These are phyloP conservation scores for Drosophila yooni DNA, from an alignment of 2,888 invertebrate genomes.

Conservation along the genomic window DNA sequence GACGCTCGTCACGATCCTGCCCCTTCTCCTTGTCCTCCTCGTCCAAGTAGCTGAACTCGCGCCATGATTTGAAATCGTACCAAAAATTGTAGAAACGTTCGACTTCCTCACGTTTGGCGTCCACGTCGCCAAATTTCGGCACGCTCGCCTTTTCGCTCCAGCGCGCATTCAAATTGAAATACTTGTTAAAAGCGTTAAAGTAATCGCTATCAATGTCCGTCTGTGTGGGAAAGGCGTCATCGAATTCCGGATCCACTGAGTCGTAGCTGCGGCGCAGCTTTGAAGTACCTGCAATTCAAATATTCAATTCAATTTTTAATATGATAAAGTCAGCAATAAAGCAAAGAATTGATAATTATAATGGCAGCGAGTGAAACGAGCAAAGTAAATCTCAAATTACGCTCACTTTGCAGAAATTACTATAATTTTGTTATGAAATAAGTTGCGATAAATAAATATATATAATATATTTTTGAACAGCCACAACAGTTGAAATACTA, in stretches of 20 bases:
- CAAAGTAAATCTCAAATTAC: background rate
- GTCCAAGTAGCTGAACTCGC: conserved; percentile 99
- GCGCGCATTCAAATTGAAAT: conserved; percentile 91
- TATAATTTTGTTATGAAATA: background rate
- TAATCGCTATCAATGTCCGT: conserved; percentile 92
- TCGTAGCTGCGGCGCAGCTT: conserved; percentile 95
- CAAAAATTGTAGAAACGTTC: conserved; percentile 98
- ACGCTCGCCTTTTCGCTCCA: conserved; percentile 96
- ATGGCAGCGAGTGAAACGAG: background rate
- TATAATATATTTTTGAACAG: background rate
- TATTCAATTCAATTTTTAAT: background rate
- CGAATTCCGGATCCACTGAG: conserved; percentile 97
- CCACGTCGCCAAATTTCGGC: conserved; percentile 91
- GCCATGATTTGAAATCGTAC: conserved; percentile 99
- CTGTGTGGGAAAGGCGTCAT: conserved; percentile 92
- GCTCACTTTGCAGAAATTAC: background rate
- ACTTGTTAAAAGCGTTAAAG: conserved; percentile 88
- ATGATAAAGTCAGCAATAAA: background rate
- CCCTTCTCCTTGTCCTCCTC: conserved; percentile 99
- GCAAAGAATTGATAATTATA: background rate
- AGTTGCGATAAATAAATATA: background rate
- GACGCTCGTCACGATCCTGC: conserved; percentile 97
- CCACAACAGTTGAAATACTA: background rate
- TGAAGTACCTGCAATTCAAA: conserved; percentile 87
- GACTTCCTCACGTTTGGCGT: conserved; percentile 92